phyloP scores from a whole-genome alignment of 2,797 vertebrate species.

The Sphenopsis melanotis region DNA sequence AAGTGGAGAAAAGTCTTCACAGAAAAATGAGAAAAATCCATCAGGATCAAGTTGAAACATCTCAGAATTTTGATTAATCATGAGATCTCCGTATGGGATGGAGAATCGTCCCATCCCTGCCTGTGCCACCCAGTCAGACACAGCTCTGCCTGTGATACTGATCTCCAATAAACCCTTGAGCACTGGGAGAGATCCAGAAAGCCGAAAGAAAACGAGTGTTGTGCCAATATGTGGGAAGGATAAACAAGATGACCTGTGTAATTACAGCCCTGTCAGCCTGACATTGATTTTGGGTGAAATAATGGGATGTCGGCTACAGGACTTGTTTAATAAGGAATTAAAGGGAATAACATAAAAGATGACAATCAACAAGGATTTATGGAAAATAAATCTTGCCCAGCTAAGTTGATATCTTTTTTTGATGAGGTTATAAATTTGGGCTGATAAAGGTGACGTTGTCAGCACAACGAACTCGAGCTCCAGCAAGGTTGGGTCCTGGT shows the following conservation, averaged over 20 bases:
- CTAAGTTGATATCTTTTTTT: conserved; percentile 42
- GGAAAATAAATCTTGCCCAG: conserved; percentile 37
- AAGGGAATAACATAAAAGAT: conserved; percentile 46
- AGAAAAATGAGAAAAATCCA: too few relatives aligned
- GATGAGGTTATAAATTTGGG: conserved; percentile 48
- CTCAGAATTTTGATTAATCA: not conserved
- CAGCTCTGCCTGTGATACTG: not conserved
- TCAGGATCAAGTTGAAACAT: not conserved
- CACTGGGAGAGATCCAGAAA: not conserved
- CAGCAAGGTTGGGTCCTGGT: not conserved
- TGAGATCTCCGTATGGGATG: not conserved
- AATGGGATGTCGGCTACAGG: conserved; percentile 31
- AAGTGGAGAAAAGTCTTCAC: too few relatives aligned
- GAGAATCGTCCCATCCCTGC: not conserved
- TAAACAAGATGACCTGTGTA: conserved; percentile 51
- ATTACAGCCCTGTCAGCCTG: conserved; percentile 38
- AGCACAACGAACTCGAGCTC: not conserved
- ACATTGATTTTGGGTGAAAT: conserved; percentile 53
- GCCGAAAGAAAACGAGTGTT: not conserved
- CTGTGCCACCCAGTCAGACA: not conserved
- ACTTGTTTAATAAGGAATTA: conserved; percentile 63
- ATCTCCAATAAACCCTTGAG: conserved; percentile 37
- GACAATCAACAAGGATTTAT: conserved; percentile 51
- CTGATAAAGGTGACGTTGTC: conserved; percentile 31
- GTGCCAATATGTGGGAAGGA: conserved; percentile 26